Percentiles rank a stretch among this genome's conserved stretches.
These are phyloP conservation scores for Sebastes melanostomus DNA, from an alignment of 2,797 vertebrate species.

Conservation along the genomic window DNA sequence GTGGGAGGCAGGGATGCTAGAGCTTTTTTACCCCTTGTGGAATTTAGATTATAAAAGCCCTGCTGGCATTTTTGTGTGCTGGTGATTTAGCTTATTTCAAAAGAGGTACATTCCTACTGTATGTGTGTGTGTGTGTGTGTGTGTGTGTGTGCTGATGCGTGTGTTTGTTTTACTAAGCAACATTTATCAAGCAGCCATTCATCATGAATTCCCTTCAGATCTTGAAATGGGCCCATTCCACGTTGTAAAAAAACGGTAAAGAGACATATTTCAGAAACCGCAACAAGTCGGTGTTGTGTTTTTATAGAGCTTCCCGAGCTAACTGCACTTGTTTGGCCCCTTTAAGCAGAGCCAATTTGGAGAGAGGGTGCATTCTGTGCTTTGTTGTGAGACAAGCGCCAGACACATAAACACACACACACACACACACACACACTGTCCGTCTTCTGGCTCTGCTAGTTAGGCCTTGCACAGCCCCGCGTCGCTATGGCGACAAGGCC, in stretches of 20 bases:
- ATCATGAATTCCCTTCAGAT: conserved; percentile 20
- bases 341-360: conserved; percentile 54
- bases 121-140: conserved; percentile 2
- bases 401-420: conserved; percentile 37
- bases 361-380: conserved; percentile 42
- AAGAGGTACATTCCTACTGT: conserved; percentile 40
- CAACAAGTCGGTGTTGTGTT: conserved; percentile 18
- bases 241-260: conserved; percentile 22
- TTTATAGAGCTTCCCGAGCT: conserved; percentile 19
- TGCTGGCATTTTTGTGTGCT: conserved; percentile 54
- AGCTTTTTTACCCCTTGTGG: conserved; percentile 63
- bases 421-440: conserved; percentile 42
- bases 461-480: conserved; percentile 51
- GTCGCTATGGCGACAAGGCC: conserved; percentile 76
- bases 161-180: conserved; percentile 29
- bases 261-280: conserved; percentile 19
- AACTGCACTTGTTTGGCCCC: conserved; percentile 34
- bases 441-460: conserved; percentile 62
- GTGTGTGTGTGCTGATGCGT: conserved; percentile 11
- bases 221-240: neutral
- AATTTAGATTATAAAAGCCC: conserved; percentile 77
- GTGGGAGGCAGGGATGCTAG: conserved; percentile 76
- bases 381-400: conserved; percentile 57
- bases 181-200: conserved; percentile 21
- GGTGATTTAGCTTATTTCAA: conserved; percentile 51